phyloP scores from a whole-genome alignment of 2,797 vertebrate species.

The Helostoma temminkii region DNA sequence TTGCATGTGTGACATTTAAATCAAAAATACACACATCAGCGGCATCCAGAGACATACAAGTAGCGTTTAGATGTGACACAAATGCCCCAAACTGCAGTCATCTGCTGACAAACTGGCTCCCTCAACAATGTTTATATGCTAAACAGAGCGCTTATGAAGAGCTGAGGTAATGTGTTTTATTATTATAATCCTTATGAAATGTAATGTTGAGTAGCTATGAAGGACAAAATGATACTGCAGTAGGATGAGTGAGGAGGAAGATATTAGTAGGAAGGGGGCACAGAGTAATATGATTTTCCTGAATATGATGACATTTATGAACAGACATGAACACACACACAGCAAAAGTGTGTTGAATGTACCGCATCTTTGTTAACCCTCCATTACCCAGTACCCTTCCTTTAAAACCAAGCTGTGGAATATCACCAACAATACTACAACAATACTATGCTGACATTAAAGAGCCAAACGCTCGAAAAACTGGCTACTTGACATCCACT shows the following conservation, averaged over 20 bases:
- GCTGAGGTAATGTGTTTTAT: slow-evolving; percentile 52
- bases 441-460: background rate
- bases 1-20: background rate
- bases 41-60: slow-evolving; percentile 13
- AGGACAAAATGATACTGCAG: slow-evolving; percentile 47
- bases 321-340: slow-evolving; percentile 10
- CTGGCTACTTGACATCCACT: background rate
- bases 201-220: slow-evolving; percentile 22
- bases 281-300: slow-evolving; percentile 38
- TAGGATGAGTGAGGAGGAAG: slow-evolving; percentile 27
- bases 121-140: slow-evolving; percentile 64
- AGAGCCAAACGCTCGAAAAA: background rate
- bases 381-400: slow-evolving; percentile 36
- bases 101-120: slow-evolving; percentile 41
- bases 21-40: slow-evolving; percentile 11
- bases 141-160: slow-evolving; percentile 62
- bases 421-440: slow-evolving; percentile 47
- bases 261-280: slow-evolving; percentile 37
- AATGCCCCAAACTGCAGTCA: slow-evolving; percentile 9
- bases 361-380: slow-evolving; percentile 8
- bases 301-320: slow-evolving; percentile 10
- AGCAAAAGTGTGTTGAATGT: background rate
- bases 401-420: slow-evolving; percentile 50
- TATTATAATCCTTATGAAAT: slow-evolving; percentile 30
- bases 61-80: slow-evolving; percentile 36